phyloP scores from a whole-genome alignment of 1,140 invertebrate species.

The Cotesia typhae region DNA sequence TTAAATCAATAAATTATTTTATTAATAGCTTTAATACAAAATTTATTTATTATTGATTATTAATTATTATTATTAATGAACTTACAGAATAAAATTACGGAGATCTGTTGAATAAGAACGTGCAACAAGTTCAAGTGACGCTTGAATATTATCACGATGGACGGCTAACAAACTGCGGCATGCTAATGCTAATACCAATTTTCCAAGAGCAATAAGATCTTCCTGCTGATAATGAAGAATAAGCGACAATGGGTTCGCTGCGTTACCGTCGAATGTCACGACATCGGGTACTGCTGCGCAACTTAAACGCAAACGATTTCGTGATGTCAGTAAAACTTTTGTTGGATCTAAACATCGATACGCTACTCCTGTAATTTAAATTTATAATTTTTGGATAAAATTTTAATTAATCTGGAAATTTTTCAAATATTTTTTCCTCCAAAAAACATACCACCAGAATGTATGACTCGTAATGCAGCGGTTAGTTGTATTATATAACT shows the following conservation, averaged over 20 bases:
- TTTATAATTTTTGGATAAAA: not conserved
- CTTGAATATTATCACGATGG: slow-evolving; percentile 83
- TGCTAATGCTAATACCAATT: slow-evolving; percentile 88
- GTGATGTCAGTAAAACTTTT: slow-evolving; percentile 86
- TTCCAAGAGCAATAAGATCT: slow-evolving; percentile 91
- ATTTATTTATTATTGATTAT: too few relatives aligned
- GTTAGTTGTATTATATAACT: slow-evolving; percentile 95
- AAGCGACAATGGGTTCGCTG: slow-evolving; percentile 72
- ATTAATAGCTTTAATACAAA: not conserved
- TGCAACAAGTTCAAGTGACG: slow-evolving; percentile 88
- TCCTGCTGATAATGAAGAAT: slow-evolving; percentile 90
- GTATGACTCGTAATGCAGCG: slow-evolving; percentile 91
- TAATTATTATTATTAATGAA: slow-evolving; percentile 43
- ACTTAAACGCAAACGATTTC: slow-evolving; percentile 78
- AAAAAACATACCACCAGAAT: slow-evolving; percentile 73
- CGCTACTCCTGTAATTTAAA: slow-evolving; percentile 66
- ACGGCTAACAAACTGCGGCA: slow-evolving; percentile 90
- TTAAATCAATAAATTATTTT: slow-evolving; percentile 31
- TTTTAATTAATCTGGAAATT: slow-evolving; percentile 5
- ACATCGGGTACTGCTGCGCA: slow-evolving; percentile 87
- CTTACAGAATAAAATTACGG: slow-evolving; percentile 91
- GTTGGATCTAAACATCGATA: slow-evolving; percentile 87
- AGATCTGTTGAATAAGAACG: slow-evolving; percentile 92
- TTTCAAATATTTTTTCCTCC: not conserved
- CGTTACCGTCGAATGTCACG: slow-evolving; percentile 79